Percentiles rank a stretch among this genome's conserved stretches.
Evolutionary conservation across 2,113 vertebrate genomes (phyloP).

Genomic region (Alethe castanea): DNA sequence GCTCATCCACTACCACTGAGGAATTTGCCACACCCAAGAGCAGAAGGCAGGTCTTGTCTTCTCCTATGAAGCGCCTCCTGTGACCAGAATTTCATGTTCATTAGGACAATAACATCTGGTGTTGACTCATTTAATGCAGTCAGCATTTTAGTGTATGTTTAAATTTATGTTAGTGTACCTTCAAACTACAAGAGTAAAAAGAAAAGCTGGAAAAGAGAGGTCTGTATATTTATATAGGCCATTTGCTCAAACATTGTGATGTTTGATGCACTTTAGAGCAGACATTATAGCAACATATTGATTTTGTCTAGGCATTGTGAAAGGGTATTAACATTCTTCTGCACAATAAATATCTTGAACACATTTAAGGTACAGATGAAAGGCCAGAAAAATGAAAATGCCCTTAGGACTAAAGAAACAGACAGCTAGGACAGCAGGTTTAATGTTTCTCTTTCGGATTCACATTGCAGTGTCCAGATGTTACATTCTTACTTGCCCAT

Average conservation of each 20-base stretch:
- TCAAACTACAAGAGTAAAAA: neutral
- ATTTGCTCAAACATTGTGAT: neutral
- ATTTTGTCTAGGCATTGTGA: neutral
- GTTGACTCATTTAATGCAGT: neutral
- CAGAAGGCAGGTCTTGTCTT: neutral
- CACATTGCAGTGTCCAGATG: neutral
- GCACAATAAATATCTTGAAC: neutral
- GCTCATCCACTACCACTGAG: neutral
- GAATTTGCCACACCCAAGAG: neutral
- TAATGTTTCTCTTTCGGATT: neutral
- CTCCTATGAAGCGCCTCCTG: neutral
- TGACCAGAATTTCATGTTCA: neutral
- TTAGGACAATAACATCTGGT: neutral
- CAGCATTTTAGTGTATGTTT: neutral
- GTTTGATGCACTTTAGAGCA: neutral
- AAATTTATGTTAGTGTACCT: neutral
- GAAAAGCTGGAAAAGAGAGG: neutral
- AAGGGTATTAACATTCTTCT: neutral
- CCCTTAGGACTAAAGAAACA: neutral
- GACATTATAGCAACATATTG: neutral
- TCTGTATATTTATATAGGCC: neutral
- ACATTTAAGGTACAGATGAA: neutral
- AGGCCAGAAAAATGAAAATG: neutral
- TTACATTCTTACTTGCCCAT: neutral
- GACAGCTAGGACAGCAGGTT: neutral